phyloP scores from a whole-genome alignment of 2,888 invertebrate species.

The Cephus nigrinus region DNA sequence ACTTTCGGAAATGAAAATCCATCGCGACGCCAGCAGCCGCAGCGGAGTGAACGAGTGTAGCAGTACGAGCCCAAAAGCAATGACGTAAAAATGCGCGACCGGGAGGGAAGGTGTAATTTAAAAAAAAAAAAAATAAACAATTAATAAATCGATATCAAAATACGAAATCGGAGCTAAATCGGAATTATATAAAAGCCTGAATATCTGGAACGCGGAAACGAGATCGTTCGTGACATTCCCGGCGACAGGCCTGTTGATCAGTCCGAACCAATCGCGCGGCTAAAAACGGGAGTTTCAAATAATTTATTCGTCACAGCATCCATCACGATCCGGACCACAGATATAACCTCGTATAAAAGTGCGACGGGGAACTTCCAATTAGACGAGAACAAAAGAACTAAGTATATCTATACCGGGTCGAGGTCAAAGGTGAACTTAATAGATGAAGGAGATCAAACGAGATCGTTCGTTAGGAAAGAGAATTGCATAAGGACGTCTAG shows the following conservation, averaged over 20 bases:
- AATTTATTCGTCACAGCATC: neutral
- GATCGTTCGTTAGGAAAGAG: neutral
- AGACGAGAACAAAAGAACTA: neutral
- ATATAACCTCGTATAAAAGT: neutral
- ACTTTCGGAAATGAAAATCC: neutral
- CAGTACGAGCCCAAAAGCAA: neutral
- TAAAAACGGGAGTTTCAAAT: neutral
- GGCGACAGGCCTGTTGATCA: neutral
- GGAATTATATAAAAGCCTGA: neutral
- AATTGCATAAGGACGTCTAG: neutral
- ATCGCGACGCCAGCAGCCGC: neutral
- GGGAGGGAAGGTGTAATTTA: accelerated
- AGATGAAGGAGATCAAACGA: neutral
- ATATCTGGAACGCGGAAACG: neutral
- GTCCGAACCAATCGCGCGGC: neutral
- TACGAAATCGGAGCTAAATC: neutral
- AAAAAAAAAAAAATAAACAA: neutral
- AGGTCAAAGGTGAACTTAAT: neutral
- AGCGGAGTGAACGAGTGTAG: neutral
- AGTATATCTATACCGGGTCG: neutral
- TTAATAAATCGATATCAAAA: neutral
- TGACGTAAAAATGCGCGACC: neutral
- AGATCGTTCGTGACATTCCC: neutral
- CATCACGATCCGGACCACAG: neutral
- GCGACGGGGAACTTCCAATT: neutral